Conservation (phyloP, 2,797 vertebrate genomes). For the Chaunax sp. region DNA sequence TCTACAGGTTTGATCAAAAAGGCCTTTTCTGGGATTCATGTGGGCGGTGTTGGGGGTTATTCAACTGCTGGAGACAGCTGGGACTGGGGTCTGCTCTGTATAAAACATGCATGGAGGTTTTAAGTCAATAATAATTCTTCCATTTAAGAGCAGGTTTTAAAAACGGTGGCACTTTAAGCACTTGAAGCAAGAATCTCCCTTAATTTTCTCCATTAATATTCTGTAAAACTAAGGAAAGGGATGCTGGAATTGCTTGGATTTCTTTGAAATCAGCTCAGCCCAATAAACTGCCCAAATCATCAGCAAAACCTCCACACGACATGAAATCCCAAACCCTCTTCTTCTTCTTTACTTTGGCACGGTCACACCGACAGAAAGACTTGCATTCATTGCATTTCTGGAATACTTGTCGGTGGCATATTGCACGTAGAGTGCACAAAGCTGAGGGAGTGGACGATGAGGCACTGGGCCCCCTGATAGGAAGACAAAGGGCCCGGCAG, state of each 20-base stretch:
- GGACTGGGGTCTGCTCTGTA: constrained; percentile 23
- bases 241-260: background rate
- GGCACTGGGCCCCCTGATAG: constrained; percentile 68
- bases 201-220: background rate
- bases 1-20: constrained; percentile 48
- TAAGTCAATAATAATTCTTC: constrained; percentile 15
- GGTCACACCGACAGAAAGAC: constrained; percentile 70
- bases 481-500: constrained; percentile 63
- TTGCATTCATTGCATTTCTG: constrained; percentile 76
- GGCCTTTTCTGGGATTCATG: constrained; percentile 46
- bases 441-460: constrained; percentile 66
- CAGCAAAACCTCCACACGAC: constrained; percentile 45
- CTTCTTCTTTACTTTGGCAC: constrained; percentile 64
- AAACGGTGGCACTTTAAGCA: background rate
- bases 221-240: background rate
- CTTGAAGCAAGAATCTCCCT: background rate
- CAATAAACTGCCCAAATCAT: constrained; percentile 47
- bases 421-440: constrained; percentile 78
- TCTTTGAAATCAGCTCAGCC: constrained; percentile 27
- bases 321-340: constrained; percentile 50
- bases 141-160: constrained; percentile 9
- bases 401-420: constrained; percentile 79
- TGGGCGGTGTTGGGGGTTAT: constrained; percentile 39
- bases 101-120: constrained; percentile 34
- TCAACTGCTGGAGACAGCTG: background rate